These are phyloP conservation scores for Germaria angustata DNA, from an alignment of 2,888 invertebrate species.

Conservation along the genomic window DNA sequence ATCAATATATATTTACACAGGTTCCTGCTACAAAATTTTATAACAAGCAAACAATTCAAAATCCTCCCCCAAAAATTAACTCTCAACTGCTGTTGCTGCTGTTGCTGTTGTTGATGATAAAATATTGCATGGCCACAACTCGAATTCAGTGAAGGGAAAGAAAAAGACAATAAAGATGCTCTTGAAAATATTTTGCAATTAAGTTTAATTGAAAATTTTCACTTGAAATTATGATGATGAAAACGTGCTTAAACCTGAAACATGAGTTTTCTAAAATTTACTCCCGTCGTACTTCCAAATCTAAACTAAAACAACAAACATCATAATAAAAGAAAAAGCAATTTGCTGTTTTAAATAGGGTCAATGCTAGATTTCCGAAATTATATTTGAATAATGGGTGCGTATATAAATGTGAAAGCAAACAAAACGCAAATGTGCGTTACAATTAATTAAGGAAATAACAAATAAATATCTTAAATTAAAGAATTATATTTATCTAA, in stretches of 20 bases:
- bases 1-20: constrained; percentile 43
- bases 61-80: constrained; percentile 14
- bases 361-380: too few species aligned
- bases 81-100: constrained; percentile 8
- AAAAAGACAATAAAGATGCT: constrained; percentile 43
- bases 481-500: too few species aligned
- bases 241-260: constrained; percentile 67
- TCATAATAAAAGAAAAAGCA: constrained; percentile 37
- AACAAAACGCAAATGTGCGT: constrained; percentile 12
- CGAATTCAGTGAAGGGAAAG: background rate
- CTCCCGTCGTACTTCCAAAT: background rate
- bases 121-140: constrained; percentile 36
- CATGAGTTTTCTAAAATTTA: constrained; percentile 32
- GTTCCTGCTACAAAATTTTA: constrained; percentile 25
- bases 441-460: background rate
- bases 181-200: constrained; percentile 69
- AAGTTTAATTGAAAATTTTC: constrained; percentile 71
- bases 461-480: too few species aligned
- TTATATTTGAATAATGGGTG: background rate
- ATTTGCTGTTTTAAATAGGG: constrained; percentile 23
- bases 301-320: constrained; percentile 28
- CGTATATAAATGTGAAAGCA: background rate
- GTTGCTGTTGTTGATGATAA: constrained; percentile 36
- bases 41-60: constrained; percentile 14
- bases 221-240: constrained; percentile 68